Conservation (phyloP, 1,140 invertebrate species). For the Drosophila ironensis region DNA sequence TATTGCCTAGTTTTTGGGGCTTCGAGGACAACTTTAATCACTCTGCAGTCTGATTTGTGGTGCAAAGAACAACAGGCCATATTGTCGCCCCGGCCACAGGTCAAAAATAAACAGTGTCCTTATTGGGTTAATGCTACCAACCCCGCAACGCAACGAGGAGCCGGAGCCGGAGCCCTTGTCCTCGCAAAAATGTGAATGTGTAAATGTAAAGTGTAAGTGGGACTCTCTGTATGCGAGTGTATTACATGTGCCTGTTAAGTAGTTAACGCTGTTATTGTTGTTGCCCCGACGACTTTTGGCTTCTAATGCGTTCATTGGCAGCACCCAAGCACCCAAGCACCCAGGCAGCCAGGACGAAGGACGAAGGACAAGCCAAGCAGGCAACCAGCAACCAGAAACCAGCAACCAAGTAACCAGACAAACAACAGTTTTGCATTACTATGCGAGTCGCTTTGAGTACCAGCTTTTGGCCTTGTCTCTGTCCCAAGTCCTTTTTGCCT, state of each 20-base stretch:
- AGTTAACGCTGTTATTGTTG: slow-evolving; percentile 57
- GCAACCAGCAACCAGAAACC: background rate
- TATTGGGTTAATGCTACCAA: slow-evolving; percentile 1
- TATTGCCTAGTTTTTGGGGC: slow-evolving; percentile 38
- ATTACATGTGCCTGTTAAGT: slow-evolving; percentile 56
- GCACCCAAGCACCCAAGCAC: background rate
- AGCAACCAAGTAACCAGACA: slow-evolving; percentile 39
- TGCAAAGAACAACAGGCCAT: slow-evolving; percentile 1
- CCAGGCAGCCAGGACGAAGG: background rate
- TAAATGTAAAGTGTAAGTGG: slow-evolving; percentile 51
- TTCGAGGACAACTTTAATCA: slow-evolving; percentile 39
- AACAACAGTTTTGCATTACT: slow-evolving; percentile 58
- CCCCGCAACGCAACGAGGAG: background rate
- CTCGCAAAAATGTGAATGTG: slow-evolving; percentile 42
- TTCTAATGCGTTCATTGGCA: slow-evolving; percentile 53
- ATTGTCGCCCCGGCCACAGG: slow-evolving; percentile 27
- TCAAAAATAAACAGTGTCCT: slow-evolving; percentile 20
- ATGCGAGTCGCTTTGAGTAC: slow-evolving; percentile 28
- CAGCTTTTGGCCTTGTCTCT: slow-evolving; percentile 29
- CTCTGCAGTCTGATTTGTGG: slow-evolving; percentile 42
- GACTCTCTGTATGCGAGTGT: slow-evolving; percentile 18
- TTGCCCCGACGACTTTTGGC: slow-evolving; percentile 33
- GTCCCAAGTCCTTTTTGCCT: slow-evolving; percentile 1
- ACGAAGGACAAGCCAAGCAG: background rate
- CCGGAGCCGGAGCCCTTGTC: no score